Evolutionary conservation across 2,113 vertebrate species (phyloP).

Genomic region (Ivindomyrus marchei): DNA sequence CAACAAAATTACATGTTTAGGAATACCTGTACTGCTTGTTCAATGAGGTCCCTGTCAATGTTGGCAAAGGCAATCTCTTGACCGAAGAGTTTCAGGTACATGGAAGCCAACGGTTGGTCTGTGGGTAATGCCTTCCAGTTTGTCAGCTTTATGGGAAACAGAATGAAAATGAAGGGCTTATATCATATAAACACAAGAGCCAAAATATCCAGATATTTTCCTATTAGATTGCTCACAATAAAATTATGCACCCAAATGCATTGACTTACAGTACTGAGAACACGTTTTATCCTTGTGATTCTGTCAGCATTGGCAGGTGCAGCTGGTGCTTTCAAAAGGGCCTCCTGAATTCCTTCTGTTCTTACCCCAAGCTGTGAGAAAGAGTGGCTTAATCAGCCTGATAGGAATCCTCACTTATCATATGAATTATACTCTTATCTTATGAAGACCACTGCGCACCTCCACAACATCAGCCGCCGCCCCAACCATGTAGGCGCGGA

Average conservation of each 20-base stretch:
- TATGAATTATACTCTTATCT: background rate
- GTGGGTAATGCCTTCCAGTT: constrained; percentile 57
- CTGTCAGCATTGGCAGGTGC: constrained; percentile 50
- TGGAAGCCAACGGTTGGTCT: constrained; percentile 53
- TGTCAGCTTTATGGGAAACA: constrained; percentile 51
- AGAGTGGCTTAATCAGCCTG: background rate
- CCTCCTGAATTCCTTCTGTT: constrained; percentile 69
- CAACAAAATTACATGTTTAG: background rate
- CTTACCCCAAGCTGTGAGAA: constrained; percentile 58
- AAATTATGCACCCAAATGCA: background rate
- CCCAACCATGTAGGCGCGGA: constrained; percentile 60
- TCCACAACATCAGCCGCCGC: constrained; percentile 67
- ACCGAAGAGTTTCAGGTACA: constrained; percentile 63
- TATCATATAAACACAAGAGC: background rate
- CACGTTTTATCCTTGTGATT: constrained; percentile 66
- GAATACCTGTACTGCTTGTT: constrained; percentile 57
- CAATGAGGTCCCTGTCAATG: constrained; percentile 59
- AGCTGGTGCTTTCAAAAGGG: constrained; percentile 54
- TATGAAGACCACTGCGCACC: constrained; percentile 43
- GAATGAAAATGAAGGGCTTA: background rate
- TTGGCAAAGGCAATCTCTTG: constrained; percentile 65
- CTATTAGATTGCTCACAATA: background rate
- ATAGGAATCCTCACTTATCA: background rate
- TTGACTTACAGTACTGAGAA: constrained; percentile 62
- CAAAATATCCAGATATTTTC: background rate